phyloP scores from a whole-genome alignment of 2,888 invertebrate species.

The Pyrgus malvae region DNA sequence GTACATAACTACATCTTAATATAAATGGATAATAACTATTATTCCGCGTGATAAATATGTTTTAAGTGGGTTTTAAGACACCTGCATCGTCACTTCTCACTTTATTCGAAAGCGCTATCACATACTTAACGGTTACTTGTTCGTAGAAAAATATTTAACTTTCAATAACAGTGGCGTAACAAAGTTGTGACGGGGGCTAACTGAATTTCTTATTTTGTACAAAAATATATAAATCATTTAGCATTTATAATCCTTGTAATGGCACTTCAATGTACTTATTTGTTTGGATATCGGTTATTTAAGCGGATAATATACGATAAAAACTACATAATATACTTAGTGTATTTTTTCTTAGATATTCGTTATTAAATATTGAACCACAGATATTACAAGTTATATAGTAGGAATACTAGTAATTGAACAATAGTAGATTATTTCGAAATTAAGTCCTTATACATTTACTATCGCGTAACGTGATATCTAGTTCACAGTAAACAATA shows the following conservation, averaged over 20 bases:
- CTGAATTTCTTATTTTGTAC: slow-evolving; percentile 43
- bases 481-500: not conserved
- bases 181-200: slow-evolving; percentile 54
- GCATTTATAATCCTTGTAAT: slow-evolving; percentile 18
- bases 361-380: not conserved
- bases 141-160: slow-evolving; percentile 69
- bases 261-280: slow-evolving; percentile 36
- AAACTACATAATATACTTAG: no score
- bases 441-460: slow-evolving; percentile 7
- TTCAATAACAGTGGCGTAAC: slow-evolving; percentile 53
- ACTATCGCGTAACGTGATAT: not conserved
- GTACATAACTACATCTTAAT: slow-evolving; percentile 83
- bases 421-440: not conserved
- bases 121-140: slow-evolving; percentile 65
- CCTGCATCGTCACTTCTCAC: slow-evolving; percentile 58
- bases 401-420: not conserved
- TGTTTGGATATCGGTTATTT: slow-evolving; percentile 35
- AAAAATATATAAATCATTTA: slow-evolving; percentile 22
- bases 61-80: slow-evolving; percentile 71
- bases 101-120: slow-evolving; percentile 66
- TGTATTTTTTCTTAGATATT: no score
- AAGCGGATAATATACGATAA: not conserved
- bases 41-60: slow-evolving; percentile 78
- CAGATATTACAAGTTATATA: not conserved
- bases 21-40: slow-evolving; percentile 79